A percentile compares a stretch with the other conserved stretches of the same genome.
Conservation (phyloP, 2,888 invertebrate species). For the Microdon myrmicae region DNA sequence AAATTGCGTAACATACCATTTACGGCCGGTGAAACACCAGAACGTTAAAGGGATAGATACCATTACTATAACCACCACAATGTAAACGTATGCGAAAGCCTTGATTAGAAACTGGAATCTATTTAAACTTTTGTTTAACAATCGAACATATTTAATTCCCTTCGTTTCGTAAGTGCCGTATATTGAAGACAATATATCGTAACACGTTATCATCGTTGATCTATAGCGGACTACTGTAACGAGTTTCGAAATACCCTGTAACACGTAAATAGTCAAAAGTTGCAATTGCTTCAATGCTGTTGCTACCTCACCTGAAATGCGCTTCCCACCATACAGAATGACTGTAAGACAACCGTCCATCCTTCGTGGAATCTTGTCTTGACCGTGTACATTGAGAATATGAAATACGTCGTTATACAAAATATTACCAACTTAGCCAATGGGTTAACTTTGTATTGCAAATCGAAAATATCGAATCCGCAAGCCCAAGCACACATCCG, state of each 20-base stretch:
- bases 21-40: conserved; percentile 12
- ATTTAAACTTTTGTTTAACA: neutral
- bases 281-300: too few species aligned
- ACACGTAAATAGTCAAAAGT: too few species aligned
- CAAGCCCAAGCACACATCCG: conserved; percentile 15
- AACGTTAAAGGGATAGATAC: conserved; percentile 24
- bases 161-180: conserved; percentile 18
- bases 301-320: conserved; percentile 17
- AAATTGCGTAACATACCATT: conserved; percentile 53
- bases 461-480: conserved; percentile 23
- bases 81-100: neutral
- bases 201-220: neutral
- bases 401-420: conserved; percentile 24
- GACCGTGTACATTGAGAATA: conserved; percentile 28
- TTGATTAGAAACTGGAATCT: neutral
- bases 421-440: conserved; percentile 1
- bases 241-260: conserved; percentile 36
- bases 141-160: neutral
- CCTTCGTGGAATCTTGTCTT: conserved; percentile 11
- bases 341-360: conserved; percentile 17
- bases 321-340: conserved; percentile 35
- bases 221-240: neutral
- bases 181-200: neutral
- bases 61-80: neutral
- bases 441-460: conserved; percentile 28